Percentiles rank a stretch among this genome's conserved stretches.
phyloP scores from a whole-genome alignment of 35 echinoderm and acorn worm species.

The Stichopus chloronotus region DNA sequence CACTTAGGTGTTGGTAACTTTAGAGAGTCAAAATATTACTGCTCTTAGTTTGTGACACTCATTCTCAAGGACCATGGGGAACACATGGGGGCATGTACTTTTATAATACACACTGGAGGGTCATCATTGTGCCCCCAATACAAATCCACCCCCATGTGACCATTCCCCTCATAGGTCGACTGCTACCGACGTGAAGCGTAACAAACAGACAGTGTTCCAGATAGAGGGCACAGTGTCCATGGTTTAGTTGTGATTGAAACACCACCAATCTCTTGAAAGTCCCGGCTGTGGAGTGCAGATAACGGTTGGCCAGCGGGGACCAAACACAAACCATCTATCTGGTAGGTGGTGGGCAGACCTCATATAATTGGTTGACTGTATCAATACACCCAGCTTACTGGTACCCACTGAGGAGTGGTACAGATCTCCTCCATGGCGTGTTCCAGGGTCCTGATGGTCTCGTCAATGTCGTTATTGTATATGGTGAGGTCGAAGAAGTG shows the following conservation, averaged over 20 bases:
- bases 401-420: conserved; percentile 99
- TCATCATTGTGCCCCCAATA: not conserved
- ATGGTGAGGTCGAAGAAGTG: conserved; percentile 99
- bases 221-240: not conserved
- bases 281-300: not conserved
- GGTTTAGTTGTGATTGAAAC: not conserved
- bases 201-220: not conserved
- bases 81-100: too few relatives aligned
- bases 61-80: too few relatives aligned
- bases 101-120: too few relatives aligned
- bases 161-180: not conserved
- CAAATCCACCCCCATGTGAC: not conserved
- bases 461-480: conserved; percentile 99
- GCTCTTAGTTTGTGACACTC: too few relatives aligned
- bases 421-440: conserved; percentile 99
- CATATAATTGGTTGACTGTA: not conserved
- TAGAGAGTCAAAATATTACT: too few relatives aligned
- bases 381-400: conserved; percentile 99
- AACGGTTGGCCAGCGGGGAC: not conserved
- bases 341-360: not conserved
- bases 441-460: conserved; percentile 97
- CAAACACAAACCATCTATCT: not conserved
- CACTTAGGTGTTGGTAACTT: too few relatives aligned
- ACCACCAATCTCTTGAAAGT: not conserved
- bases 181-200: not conserved